Base-by-base conservation (phyloP, 2,888 invertebrate species). In the Andricus quercusramuli region DNA sequence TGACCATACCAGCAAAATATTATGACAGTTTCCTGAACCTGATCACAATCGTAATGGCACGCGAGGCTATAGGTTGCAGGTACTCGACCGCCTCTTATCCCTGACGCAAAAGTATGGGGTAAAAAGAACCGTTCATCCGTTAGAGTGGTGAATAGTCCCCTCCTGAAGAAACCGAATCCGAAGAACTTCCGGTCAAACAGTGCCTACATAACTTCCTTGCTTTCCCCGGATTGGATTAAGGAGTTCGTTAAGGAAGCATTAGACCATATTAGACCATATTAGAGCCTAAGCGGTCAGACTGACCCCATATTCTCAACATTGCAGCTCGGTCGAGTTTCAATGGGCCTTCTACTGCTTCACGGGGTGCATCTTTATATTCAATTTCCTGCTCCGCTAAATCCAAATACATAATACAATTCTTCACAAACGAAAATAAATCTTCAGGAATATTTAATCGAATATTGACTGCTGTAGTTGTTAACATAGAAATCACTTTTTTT, bases 191-290 rank as follows among this genome's bases (percentile, higher is more conserved):
- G 91, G 91, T 90, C 91, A 88, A 84, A 85, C 86, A 85, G 79
- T 83, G 47, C 17, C 51, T 32, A 84, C 86, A 86, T 89, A 90
- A 89, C 89, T 90, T 90, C 87, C 88, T 89, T 87, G 87, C 88
- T 87, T 87, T 85, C 85, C 80, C 84, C 81, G 88, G 89, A 91
- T 90, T 90, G 91, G 91, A 91, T 91, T 91, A 91, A 86, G 86
- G 86, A 85, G 85, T 89, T 89, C 88, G 87, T 90, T 90, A 90
- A 88, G 87, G 85, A 85, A 82, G 90, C 85, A 89, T 90, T 89
- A 89, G 86, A 81, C 79, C 81, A 82, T 86, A 86, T 89, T 89
- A 89, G 86, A 81, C 79, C 81, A 82, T 86, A 86, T 89, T 86
- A 86, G 78, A 80, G 85, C 85, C 85, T 86, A 85, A 81, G 78